Conservation (phyloP, 2,113 vertebrate species). For the Pterocles burchelli region DNA sequence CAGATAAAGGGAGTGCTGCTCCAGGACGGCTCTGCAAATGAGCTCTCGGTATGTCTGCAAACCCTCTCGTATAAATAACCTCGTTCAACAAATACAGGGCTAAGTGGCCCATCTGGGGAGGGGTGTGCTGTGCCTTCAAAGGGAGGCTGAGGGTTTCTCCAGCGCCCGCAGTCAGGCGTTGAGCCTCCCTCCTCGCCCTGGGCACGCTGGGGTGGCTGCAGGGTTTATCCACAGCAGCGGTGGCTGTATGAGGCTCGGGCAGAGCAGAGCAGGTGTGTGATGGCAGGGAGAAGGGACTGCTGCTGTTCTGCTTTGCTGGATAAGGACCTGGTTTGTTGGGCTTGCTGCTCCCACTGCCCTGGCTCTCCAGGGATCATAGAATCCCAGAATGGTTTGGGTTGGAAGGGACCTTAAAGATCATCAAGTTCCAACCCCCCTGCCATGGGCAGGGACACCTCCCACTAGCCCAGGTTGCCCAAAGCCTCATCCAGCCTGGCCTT, state of each 20-base stretch:
- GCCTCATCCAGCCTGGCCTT: too few relatives aligned
- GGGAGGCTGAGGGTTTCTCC: background rate
- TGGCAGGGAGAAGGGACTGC: background rate
- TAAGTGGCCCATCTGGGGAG: background rate
- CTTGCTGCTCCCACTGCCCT: background rate
- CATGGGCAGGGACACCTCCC: too few relatives aligned
- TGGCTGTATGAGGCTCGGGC: background rate
- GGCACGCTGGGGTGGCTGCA: background rate
- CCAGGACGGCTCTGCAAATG: background rate
- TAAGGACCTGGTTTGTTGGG: background rate
- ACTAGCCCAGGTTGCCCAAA: too few relatives aligned
- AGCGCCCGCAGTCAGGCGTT: fast-evolving
- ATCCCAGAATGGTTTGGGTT: too few relatives aligned
- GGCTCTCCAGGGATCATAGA: background rate
- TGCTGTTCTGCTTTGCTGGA: background rate
- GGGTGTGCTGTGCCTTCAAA: background rate
- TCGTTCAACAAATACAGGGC: background rate
- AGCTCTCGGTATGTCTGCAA: background rate
- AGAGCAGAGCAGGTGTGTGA: background rate
- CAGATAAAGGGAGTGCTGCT: background rate
- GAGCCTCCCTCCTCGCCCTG: background rate
- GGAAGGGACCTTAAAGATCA: too few relatives aligned
- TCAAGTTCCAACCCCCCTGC: too few relatives aligned
- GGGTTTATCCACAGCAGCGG: fast-evolving
- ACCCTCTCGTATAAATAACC: background rate